A percentile compares a stretch with the other conserved stretches of the same genome.
phyloP scores from a whole-genome alignment of 2,797 vertebrate species.

The Aldrovandia affinis region DNA sequence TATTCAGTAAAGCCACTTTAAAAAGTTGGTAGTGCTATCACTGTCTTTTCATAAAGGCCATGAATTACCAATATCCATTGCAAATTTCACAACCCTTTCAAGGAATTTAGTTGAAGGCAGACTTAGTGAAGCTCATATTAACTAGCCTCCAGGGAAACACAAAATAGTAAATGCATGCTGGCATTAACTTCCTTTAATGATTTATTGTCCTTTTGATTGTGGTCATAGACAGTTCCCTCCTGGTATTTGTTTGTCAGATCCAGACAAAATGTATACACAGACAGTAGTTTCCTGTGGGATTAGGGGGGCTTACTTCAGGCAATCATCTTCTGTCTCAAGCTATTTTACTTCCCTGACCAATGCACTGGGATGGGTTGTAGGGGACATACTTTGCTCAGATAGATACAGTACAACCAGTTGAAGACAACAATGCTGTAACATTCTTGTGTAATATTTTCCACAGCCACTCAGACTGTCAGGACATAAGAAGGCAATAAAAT shows the following conservation, averaged over 20 bases:
- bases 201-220: slow-evolving; percentile 44
- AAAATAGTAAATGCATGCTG: slow-evolving; percentile 20
- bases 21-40: not conserved
- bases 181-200: slow-evolving; percentile 33
- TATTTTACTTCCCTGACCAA: not conserved
- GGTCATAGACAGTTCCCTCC: slow-evolving; percentile 46
- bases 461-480: not conserved
- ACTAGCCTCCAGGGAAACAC: slow-evolving; percentile 7
- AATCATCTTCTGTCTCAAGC: slow-evolving; percentile 11
- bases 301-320: slow-evolving; percentile 32
- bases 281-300: slow-evolving; percentile 49
- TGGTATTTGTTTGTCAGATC: slow-evolving; percentile 48
- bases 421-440: not conserved
- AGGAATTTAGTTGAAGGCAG: not conserved
- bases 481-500: not conserved
- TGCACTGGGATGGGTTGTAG: not conserved
- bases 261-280: slow-evolving; percentile 47
- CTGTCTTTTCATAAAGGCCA: slow-evolving; percentile 7
- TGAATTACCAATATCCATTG: not conserved
- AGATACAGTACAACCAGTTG: not conserved
- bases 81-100: not conserved
- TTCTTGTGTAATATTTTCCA: not conserved
- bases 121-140: slow-evolving; percentile 1
- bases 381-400: not conserved
- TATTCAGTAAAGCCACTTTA: not conserved